A percentile compares a stretch with the other conserved stretches of the same genome.
Conservation (phyloP, 2,888 invertebrate species). For the Entomobrya proxima region DNA sequence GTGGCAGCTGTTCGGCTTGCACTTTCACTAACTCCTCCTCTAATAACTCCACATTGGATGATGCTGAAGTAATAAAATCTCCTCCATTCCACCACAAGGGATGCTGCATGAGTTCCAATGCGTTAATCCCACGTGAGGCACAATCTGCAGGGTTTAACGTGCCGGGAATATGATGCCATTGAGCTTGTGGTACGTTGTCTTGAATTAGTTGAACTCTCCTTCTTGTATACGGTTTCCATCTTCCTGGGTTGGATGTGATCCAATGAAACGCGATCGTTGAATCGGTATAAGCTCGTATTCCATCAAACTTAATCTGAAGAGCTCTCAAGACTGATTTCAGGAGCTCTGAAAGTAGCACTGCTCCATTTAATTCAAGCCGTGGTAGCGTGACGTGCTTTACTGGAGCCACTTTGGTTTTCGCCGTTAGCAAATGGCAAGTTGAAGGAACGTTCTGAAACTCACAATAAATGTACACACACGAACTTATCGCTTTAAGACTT, state of each 20-base stretch:
- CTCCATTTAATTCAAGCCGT: slow-evolving; percentile 75
- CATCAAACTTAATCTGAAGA: slow-evolving; percentile 38
- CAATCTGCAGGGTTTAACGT: not conserved
- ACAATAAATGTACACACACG: not conserved
- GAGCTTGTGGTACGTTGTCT: slow-evolving; percentile 32
- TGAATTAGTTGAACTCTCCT: slow-evolving; percentile 75
- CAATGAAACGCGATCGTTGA: slow-evolving; percentile 64
- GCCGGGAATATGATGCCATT: slow-evolving; percentile 72
- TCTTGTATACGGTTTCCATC: slow-evolving; percentile 75
- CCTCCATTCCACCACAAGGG: not conserved
- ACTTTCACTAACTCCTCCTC: not conserved
- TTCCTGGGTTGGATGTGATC: slow-evolving; percentile 68
- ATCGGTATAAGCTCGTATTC: not conserved
- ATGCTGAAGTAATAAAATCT: not conserved
- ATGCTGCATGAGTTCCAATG: not conserved
- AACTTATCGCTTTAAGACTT: not conserved
- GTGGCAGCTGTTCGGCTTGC: not conserved
- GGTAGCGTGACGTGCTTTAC: slow-evolving; percentile 75
- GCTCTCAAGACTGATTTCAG: slow-evolving; percentile 73
- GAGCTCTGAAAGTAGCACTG: slow-evolving; percentile 74
- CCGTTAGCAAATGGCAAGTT: not conserved
- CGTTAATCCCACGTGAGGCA: slow-evolving; percentile 59
- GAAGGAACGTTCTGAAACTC: not conserved
- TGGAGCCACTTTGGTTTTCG: slow-evolving; percentile 75
- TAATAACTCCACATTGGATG: not conserved